Evolutionary conservation across 2,888 invertebrate genomes (phyloP).

Genomic region (Hyles lineata): DNA sequence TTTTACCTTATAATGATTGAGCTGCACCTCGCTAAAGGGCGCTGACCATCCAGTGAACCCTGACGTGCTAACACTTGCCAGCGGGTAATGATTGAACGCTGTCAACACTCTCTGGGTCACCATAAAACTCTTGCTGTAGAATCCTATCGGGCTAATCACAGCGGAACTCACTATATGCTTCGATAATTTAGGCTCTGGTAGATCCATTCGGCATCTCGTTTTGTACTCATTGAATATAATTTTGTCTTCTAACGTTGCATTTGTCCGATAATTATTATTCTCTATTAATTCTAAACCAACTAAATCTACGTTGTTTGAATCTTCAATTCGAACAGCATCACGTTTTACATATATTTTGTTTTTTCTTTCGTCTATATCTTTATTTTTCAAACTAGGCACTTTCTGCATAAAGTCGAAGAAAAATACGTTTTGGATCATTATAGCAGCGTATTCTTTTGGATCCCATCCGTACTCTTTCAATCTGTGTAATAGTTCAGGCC

Average conservation of each 20-base stretch:
- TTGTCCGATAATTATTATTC: conserved; percentile 56
- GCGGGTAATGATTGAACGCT: conserved; percentile 91
- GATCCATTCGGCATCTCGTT: conserved; percentile 59
- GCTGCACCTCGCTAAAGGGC: conserved; percentile 84
- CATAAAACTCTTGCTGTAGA: conserved; percentile 90
- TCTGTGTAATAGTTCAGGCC: conserved; percentile 84
- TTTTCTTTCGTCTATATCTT: conserved; percentile 46
- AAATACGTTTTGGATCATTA: conserved; percentile 88
- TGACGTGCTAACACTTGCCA: conserved; percentile 84
- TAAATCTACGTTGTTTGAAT: conserved; percentile 55
- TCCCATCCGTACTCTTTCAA: conserved; percentile 72
- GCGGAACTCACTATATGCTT: conserved; percentile 83
- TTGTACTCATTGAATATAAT: conserved; percentile 52
- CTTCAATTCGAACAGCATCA: conserved; percentile 72
- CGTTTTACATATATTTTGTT: conserved; percentile 71
- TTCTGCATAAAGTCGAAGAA: conserved; percentile 86
- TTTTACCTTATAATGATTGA: conserved; percentile 87
- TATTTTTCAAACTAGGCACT: conserved; percentile 54
- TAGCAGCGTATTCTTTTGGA: conserved; percentile 83
- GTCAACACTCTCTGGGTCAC: conserved; percentile 86
- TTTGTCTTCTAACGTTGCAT: conserved; percentile 62
- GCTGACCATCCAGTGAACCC: conserved; percentile 84
- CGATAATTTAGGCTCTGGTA: conserved; percentile 73
- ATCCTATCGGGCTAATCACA: conserved; percentile 85
- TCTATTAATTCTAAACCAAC: conserved; percentile 64